Percentiles rank a stretch among this genome's conserved stretches.
Evolutionary conservation across 1,140 invertebrate species (phyloP).

Genomic region (Drosophila tropicalis): DNA sequence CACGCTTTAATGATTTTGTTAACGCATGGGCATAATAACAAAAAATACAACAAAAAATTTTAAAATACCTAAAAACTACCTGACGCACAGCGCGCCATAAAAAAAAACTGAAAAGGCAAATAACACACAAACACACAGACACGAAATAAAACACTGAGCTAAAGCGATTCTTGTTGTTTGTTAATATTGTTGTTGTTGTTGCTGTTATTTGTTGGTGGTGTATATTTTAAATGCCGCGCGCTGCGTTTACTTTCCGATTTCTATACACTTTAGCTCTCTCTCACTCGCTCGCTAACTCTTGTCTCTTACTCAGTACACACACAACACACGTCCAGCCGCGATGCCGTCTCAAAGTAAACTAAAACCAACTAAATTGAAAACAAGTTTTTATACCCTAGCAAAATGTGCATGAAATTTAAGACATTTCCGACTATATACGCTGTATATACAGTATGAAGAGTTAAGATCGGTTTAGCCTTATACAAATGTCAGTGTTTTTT

Average conservation of each 20-base stretch:
- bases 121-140: slow-evolving; percentile 18
- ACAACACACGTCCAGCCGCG: slow-evolving; percentile 74
- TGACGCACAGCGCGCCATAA: slow-evolving; percentile 75
- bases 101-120: slow-evolving; percentile 68
- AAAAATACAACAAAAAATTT: slow-evolving; percentile 34
- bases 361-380: slow-evolving; percentile 78
- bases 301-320: neutral
- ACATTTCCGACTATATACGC: neutral
- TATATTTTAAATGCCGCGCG: slow-evolving; percentile 60
- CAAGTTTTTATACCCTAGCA: slow-evolving; percentile 63
- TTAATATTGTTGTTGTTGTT: slow-evolving; percentile 36
- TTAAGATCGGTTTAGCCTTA: neutral
- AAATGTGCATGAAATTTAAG: neutral
- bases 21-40: slow-evolving; percentile 48
- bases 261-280: slow-evolving; percentile 50
- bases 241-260: slow-evolving; percentile 53
- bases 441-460: neutral
- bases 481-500: neutral
- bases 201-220: slow-evolving; percentile 30
- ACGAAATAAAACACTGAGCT: slow-evolving; percentile 11
- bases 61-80: slow-evolving; percentile 64
- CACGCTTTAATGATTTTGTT: slow-evolving; percentile 65
- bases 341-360: slow-evolving; percentile 75
- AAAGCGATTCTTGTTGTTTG: slow-evolving; percentile 14
- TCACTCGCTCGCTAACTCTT: neutral